Conservation (phyloP, 1,140 invertebrate species). For the Ericerus pela region DNA sequence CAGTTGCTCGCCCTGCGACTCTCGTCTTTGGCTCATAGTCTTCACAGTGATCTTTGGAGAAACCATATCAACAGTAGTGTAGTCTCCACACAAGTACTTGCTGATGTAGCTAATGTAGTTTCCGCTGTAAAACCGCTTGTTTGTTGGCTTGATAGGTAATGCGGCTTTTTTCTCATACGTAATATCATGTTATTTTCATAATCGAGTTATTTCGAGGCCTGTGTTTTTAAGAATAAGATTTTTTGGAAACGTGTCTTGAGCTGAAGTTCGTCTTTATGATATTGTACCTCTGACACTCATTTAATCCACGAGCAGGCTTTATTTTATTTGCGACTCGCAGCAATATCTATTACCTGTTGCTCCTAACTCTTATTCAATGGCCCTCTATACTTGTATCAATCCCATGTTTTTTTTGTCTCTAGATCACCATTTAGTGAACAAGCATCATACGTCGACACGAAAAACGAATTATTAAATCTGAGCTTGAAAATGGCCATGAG, state of each 20-base stretch:
- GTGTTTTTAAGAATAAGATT: too few species aligned
- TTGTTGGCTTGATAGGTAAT: conserved; percentile 65
- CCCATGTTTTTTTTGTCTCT: conserved; percentile 16
- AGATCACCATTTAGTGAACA: conserved; percentile 54
- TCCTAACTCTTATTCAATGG: too few species aligned
- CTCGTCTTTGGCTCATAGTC: conserved; percentile 63
- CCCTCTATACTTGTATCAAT: too few species aligned
- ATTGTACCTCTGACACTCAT: too few species aligned
- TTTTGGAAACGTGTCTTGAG: too few species aligned
- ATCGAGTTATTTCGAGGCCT: too few species aligned
- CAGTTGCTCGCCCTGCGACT: conserved; percentile 71
- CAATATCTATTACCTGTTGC: too few species aligned
- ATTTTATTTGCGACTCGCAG: too few species aligned
- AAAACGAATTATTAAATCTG: conserved; percentile 55
- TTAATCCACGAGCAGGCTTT: too few species aligned
- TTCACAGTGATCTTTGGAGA: conserved; percentile 48
- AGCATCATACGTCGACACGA: conserved; percentile 47
- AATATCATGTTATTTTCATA: too few species aligned
- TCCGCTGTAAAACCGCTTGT: conserved; percentile 69
- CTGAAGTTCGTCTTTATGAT: too few species aligned
- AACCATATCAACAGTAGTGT: conserved; percentile 41
- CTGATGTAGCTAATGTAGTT: conserved; percentile 68
- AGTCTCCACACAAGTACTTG: conserved; percentile 64
- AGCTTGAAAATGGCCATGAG: conserved; percentile 72
- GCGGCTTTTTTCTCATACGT: background rate